A percentile compares a stretch with the other conserved stretches of the same genome.
Evolutionary conservation across 2,797 vertebrate species (phyloP).

Genomic region (Esox lucius): DNA sequence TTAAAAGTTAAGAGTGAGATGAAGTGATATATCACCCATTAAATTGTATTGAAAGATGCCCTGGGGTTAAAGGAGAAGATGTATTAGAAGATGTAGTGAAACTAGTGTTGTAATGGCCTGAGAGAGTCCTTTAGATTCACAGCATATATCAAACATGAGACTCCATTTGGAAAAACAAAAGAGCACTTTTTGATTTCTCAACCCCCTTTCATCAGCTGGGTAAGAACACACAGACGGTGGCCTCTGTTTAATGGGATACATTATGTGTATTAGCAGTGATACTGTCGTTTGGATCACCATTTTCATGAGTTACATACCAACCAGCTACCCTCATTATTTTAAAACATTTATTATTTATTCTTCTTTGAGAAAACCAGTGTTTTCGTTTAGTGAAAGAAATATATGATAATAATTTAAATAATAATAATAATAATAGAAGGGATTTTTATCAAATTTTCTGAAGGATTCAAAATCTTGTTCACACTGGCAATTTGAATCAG

Average conservation of each 20-base stretch:
- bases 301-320: constrained; percentile 51
- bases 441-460: no score
- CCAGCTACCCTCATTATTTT: constrained; percentile 55
- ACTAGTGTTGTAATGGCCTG: not conserved
- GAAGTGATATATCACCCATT: constrained; percentile 27
- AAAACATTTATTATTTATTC: constrained; percentile 74
- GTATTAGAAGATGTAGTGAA: constrained; percentile 8
- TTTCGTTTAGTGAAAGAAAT: constrained; percentile 46
- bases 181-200: not conserved
- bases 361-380: constrained; percentile 66
- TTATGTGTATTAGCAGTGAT: constrained; percentile 65
- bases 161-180: not conserved
- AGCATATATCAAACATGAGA: not conserved
- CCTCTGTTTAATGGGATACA: constrained; percentile 47
- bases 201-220: not conserved
- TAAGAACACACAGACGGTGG: constrained; percentile 4
- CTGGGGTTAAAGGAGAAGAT: constrained; percentile 6
- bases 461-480: constrained; percentile 24
- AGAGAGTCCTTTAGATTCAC: not conserved
- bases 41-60: constrained; percentile 21
- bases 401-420: no score
- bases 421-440: no score
- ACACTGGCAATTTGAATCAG: no score
- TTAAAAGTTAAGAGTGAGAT: constrained; percentile 14
- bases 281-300: constrained; percentile 59